Base-by-base conservation (phyloP, 1,140 invertebrate species). In the Globodera ellingtonae region DNA sequence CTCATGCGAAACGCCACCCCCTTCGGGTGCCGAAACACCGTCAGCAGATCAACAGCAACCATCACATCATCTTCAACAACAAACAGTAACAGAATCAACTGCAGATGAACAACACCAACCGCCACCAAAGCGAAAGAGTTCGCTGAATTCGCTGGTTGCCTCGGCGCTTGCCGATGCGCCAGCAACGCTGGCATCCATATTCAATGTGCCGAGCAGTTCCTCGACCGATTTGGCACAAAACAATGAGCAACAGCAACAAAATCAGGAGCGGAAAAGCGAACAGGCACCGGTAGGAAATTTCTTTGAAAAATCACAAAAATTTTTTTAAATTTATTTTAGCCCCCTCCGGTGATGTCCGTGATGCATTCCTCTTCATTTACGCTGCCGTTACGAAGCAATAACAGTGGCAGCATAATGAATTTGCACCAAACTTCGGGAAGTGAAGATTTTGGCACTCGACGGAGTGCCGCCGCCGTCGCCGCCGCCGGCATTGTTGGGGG, bases 401-500 rank as follows among this genome's bases (percentile, higher is more conserved):
- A 18, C 21, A 66, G 0, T 24, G 21, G 76, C 77, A 78, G 56
- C 75, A 74, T 70, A 47, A 47, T 47, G 35, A 70, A 70, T 47
- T 47, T 70, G 67, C 72, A 78, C 6, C 77, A 78, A 9, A 72
- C 35, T 7, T 67, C 72, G 75, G 78, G 78, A n/a, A 79, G 78
- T 21, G 78, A 79, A 13, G 78, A 79, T n/a, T 79, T 78, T 35
- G 76, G 71, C 48, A 79, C 77, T 18, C 62, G 52, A 79, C 71
- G 78, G 35, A 59, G 67, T 70, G 74, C 44, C 56, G n/a, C 9
- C 48, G 18, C 59, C 21, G 52, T 15, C 73, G n/a, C 46, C 18
- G n/a, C n/a, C n/a, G 46, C 35, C 15, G 67, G 73, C 73, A 10
- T 46, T 7, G n/a, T 13, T 8, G 46, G 13, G 13, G 67, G 73